Conservation (phyloP, 2,113 vertebrate genomes). For the Pedionomus torquatus region DNA sequence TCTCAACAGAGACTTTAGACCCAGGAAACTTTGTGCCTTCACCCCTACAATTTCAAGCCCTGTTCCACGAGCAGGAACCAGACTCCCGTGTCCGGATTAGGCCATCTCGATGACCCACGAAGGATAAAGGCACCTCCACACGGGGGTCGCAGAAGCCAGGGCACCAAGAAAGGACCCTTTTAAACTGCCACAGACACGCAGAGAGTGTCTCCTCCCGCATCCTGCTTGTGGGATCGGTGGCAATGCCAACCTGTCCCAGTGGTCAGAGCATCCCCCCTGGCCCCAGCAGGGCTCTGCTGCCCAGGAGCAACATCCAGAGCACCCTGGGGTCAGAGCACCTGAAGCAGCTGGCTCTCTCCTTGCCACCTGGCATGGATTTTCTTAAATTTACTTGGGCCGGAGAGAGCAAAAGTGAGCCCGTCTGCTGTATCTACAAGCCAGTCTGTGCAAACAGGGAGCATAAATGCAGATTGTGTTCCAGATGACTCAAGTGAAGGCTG, state of each 20-base stretch:
- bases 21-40: neutral
- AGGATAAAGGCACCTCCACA: neutral
- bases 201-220: neutral
- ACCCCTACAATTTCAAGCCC: neutral
- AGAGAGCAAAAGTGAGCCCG: neutral
- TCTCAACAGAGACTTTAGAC: neutral
- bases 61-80: neutral
- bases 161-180: neutral
- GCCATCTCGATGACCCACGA: neutral
- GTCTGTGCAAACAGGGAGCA: neutral
- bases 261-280: neutral
- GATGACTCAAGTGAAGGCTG: neutral
- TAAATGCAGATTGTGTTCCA: neutral
- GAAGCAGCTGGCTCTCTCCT: neutral
- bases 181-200: neutral
- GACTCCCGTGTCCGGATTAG: neutral
- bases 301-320: neutral
- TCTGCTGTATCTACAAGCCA: neutral
- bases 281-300: neutral
- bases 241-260: neutral
- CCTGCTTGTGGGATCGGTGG: accelerated
- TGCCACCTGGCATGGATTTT: neutral
- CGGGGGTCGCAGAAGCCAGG: neutral
- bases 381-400: neutral
- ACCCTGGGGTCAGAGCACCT: neutral